Evolutionary conservation across 2,888 invertebrate genomes (phyloP).

Genomic region (Vesta saturnalis): DNA sequence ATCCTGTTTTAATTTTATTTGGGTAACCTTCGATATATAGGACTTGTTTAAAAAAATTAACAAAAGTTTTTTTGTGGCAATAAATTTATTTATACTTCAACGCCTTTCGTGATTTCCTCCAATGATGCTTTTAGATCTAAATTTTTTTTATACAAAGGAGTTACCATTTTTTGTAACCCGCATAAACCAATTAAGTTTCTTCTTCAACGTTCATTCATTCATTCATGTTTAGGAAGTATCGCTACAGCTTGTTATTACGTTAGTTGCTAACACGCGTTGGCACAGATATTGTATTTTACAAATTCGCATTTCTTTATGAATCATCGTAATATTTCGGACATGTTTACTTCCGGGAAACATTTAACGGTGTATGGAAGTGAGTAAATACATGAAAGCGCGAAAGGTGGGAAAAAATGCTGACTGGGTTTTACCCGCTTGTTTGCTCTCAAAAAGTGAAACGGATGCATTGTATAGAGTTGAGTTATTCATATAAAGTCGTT

Average conservation of each 20-base stretch:
- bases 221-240: conserved; percentile 40
- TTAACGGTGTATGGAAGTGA: conserved; percentile 16
- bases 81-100: conserved; percentile 29
- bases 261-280: conserved; percentile 41
- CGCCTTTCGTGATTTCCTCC: conserved; percentile 42
- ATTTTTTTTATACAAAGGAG: conserved; percentile 41
- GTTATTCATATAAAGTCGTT: conserved; percentile 45
- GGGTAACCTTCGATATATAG: conserved; percentile 31
- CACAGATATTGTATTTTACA: conserved; percentile 22
- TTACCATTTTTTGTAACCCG: conserved; percentile 42
- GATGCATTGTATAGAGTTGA: conserved; percentile 37
- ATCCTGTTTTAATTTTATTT: conserved; percentile 42
- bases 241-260: conserved; percentile 32
- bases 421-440: conserved; percentile 37
- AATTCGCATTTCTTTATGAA: conserved; percentile 32
- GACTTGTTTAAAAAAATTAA: conserved; percentile 20
- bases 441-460: conserved; percentile 35
- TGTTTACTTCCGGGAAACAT: conserved; percentile 24
- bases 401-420: conserved; percentile 27
- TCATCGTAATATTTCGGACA: conserved; percentile 14
- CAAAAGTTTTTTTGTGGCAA: conserved; percentile 27
- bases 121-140: conserved; percentile 33
- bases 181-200: conserved; percentile 45
- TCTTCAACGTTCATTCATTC: conserved; percentile 44
- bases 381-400: conserved; percentile 27